Evolutionary conservation across 2,113 vertebrate genomes (phyloP).

Genomic region (Propithecus coquereli): DNA sequence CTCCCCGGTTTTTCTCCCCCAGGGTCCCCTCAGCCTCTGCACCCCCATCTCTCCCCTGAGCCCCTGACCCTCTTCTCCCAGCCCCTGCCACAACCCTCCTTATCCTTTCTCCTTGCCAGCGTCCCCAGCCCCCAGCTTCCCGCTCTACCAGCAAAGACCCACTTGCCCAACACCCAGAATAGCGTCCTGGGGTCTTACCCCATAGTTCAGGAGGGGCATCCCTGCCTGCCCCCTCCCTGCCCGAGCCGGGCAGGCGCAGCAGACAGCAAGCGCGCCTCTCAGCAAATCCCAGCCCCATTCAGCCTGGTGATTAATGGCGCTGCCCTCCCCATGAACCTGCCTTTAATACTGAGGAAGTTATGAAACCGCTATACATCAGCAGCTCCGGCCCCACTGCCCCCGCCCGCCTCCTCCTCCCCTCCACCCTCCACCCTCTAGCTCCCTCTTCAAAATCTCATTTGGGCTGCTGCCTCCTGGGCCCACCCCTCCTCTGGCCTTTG

Average conservation of each 20-base stretch:
- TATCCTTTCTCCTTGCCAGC: neutral
- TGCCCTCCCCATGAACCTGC: constrained; percentile 84
- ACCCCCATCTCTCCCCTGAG: neutral
- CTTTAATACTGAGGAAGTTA: constrained; percentile 86
- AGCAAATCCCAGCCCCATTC: constrained; percentile 81
- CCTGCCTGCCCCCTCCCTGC: constrained; percentile 42
- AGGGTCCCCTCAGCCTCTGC: neutral
- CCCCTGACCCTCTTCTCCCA: neutral
- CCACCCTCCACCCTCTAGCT: constrained; percentile 58
- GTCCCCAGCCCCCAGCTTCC: neutral
- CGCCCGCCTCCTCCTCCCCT: constrained; percentile 54
- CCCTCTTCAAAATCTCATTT: constrained; percentile 80
- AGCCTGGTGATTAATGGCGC: constrained; percentile 80
- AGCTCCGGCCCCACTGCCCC: constrained; percentile 74
- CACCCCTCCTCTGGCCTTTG: constrained; percentile 44
- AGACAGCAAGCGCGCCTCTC: constrained; percentile 77
- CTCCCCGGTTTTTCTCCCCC: constrained; percentile 1
- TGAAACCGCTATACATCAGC: constrained; percentile 84
- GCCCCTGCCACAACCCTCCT: neutral
- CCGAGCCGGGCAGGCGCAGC: constrained; percentile 57
- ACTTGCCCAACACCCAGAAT: neutral
- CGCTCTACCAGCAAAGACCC: neutral
- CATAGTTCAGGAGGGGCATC: constrained; percentile 40
- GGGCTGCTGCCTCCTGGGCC: constrained; percentile 65
- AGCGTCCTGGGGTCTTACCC: constrained; percentile 38